Evolutionary conservation across 2,797 vertebrate species (phyloP), one percentile per base, ranked within the genome.

Genomic region (Leptatherina wallacei): DNA sequence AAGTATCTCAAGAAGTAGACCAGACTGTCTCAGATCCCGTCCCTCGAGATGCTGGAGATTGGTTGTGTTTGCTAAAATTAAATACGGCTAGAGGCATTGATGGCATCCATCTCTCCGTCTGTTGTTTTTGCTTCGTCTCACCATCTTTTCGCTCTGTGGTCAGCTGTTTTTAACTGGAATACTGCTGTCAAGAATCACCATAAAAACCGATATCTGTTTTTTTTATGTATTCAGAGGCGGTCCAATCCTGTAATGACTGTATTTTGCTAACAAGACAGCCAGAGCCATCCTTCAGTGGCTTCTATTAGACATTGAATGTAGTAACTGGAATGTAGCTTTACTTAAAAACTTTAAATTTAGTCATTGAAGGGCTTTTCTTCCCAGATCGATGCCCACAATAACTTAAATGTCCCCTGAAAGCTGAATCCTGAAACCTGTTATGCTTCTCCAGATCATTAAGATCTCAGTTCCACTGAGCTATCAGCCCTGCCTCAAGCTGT

Each of bases 391-490:
- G 42, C 73, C 49, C 61, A 66, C n/a, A 79, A 71, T 33, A 47
- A 58, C 65, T 68, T 55, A 62, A 69, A 59, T 38, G 27, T 67
- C 71, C 69, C 57, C 71, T 49, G 47, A 49, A 80, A 77, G 57
- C 63, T 73, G 65, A 75, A n/a, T n/a, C n/a, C n/a, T n/a, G n/a
- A n/a, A n/a, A 35, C 60, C 76, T 76, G 74, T 85, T 73, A 75
- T 69, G 65, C 78, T 81, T 71, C 60, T 75, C 60, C 54, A 40
- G 64, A 69, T 78, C 72, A 67, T 73, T 65, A 62, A 58, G 68
- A 72, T 75, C 68, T 61, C 73, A 22, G 36, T 60, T 60, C 22
- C 16, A 69, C 51, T 35, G 72, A 71, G 66, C 67, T 47, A 54
- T 69, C 64, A 24, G 4, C 9, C 58, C 60, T 52, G 76, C 74